A percentile compares a stretch with the other conserved stretches of the same genome.
These are phyloP conservation scores for Halcyon malimbica DNA, from an alignment of 2,113 vertebrate species.

Conservation along the genomic window DNA sequence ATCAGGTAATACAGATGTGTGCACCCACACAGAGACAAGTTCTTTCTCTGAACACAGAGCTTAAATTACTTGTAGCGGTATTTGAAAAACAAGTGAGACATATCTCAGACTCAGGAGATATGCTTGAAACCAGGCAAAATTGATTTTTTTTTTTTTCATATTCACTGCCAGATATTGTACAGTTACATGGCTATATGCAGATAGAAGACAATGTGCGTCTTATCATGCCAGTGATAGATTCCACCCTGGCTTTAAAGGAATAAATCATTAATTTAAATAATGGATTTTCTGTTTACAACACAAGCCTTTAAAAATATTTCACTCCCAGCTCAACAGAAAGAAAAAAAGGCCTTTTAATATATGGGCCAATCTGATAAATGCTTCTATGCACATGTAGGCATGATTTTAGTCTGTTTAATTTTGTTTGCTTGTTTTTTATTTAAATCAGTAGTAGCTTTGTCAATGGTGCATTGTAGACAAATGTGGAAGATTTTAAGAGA, in stretches of 20 bases:
- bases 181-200: conserved; percentile 66
- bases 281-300: conserved; percentile 56
- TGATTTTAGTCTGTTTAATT: neutral
- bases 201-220: conserved; percentile 66
- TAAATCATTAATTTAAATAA: conserved; percentile 76
- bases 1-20: neutral
- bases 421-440: conserved; percentile 21
- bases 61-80: conserved; percentile 23
- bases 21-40: neutral
- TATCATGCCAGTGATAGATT: conserved; percentile 68
- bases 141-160: conserved; percentile 55
- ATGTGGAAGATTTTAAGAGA: conserved; percentile 24
- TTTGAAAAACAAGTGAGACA: conserved; percentile 71
- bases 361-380: neutral
- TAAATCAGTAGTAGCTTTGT: conserved; percentile 25
- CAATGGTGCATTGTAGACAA: neutral
- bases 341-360: conserved; percentile 22
- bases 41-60: conserved; percentile 9
- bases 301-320: conserved; percentile 40
- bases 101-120: conserved; percentile 68
- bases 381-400: neutral
- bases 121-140: conserved; percentile 64
- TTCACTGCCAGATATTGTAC: conserved; percentile 63
- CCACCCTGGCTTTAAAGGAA: conserved; percentile 57
- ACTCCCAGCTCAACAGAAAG: conserved; percentile 13